Percentiles rank a stretch among this genome's conserved stretches.
phyloP scores from a whole-genome alignment of 1,140 invertebrate species.

The Armadillidium nasatum region DNA sequence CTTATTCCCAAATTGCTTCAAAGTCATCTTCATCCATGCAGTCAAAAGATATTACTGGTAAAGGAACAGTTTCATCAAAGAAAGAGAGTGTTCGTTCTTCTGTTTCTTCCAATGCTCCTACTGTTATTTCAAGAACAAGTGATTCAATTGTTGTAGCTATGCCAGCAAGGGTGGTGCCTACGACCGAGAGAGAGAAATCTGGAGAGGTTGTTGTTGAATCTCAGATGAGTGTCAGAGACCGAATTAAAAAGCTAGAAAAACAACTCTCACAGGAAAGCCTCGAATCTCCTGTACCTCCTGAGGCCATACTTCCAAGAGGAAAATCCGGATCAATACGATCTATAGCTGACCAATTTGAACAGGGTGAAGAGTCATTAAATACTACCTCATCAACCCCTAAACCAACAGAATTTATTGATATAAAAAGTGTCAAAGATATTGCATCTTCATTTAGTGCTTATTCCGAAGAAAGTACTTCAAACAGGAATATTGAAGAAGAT shows the following conservation, averaged over 20 bases:
- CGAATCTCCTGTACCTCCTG: slow-evolving; percentile 34
- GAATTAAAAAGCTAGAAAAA: slow-evolving; percentile 38
- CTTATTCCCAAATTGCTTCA: slow-evolving; percentile 12
- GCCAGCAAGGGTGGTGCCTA: slow-evolving; percentile 40
- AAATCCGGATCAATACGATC: slow-evolving; percentile 41
- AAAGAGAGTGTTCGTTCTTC: slow-evolving; percentile 19
- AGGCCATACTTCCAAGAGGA: slow-evolving; percentile 33
- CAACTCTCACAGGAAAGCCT: slow-evolving; percentile 42
- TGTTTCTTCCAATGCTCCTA: background rate
- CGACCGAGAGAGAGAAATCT: slow-evolving; percentile 25
- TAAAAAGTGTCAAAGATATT: slow-evolving; percentile 25
- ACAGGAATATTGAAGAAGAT: slow-evolving; percentile 23
- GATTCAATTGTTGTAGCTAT: slow-evolving; percentile 36
- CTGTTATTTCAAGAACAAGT: background rate
- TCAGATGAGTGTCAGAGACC: slow-evolving; percentile 37
- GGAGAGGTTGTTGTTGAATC: slow-evolving; percentile 40
- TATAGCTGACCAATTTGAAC: slow-evolving; percentile 40
- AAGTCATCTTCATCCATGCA: slow-evolving; percentile 21
- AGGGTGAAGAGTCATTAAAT: slow-evolving; percentile 23
- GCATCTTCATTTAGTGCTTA: slow-evolving; percentile 13
- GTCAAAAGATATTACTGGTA: background rate
- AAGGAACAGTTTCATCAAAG: background rate
- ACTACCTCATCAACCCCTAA: slow-evolving; percentile 29
- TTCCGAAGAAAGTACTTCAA: slow-evolving; percentile 3
- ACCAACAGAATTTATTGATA: background rate